These are phyloP conservation scores for Cryptomyrus ogoouensis DNA, from an alignment of 2,113 vertebrate species.

Conservation along the genomic window DNA sequence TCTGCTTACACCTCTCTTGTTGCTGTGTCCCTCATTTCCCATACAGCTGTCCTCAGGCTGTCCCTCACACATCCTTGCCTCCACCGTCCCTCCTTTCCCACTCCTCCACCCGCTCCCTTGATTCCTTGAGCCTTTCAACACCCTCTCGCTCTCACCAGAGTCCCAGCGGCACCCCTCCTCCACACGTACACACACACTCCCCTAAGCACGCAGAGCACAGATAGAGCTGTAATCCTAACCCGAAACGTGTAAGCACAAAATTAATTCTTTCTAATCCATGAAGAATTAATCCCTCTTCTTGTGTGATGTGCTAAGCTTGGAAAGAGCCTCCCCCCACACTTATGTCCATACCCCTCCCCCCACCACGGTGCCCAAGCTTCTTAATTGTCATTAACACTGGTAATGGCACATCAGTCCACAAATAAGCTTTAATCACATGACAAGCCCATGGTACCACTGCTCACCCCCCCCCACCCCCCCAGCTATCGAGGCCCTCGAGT, in stretches of 20 bases:
- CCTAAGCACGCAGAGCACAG: conserved; percentile 48
- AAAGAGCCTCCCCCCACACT: conserved; percentile 31
- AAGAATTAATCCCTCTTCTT: conserved; percentile 69
- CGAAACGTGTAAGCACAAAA: conserved; percentile 68
- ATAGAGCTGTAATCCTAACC: conserved; percentile 66
- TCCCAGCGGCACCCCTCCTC: not conserved
- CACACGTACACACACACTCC: not conserved
- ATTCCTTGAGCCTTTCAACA: not conserved
- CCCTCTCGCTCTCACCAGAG: not conserved
- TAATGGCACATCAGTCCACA: conserved; percentile 66
- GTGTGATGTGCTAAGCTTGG: conserved; percentile 43
- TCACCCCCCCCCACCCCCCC: not conserved
- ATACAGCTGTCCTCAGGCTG: conserved; percentile 25
- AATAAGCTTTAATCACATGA: conserved; percentile 64
- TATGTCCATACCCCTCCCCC: conserved; percentile 38
- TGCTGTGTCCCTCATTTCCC: not conserved
- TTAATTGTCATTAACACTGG: conserved; percentile 68
- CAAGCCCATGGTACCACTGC: conserved; percentile 37
- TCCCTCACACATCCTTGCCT: not conserved
- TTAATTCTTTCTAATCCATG: conserved; percentile 69
- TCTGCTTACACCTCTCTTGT: not conserved
- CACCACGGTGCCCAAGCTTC: conserved; percentile 40
- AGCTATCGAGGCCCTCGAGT: not conserved
- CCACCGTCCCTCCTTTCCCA: not conserved
- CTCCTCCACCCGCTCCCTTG: not conserved